Conservation (phyloP, 2,888 invertebrate genomes). For the Spicauda simplicius region DNA sequence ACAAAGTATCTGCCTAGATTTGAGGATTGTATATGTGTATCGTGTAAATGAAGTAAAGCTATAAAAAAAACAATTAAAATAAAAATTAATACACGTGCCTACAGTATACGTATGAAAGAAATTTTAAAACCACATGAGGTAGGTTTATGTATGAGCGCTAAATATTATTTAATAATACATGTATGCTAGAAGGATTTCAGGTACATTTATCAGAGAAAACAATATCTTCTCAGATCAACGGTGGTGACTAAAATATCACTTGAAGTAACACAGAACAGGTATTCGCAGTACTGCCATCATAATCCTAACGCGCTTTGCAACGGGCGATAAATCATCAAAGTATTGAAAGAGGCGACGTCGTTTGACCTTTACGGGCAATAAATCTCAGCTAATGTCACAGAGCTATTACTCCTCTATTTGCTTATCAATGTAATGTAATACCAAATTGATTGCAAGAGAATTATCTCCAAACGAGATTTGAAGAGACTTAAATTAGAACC, state of each 20-base stretch:
- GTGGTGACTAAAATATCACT: not conserved
- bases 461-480: slow-evolving; percentile 12
- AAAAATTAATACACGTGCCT: too few relatives aligned
- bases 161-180: too few relatives aligned
- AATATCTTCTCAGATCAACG: too few relatives aligned
- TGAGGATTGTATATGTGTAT: too few relatives aligned
- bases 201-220: too few relatives aligned
- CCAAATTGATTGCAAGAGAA: slow-evolving; percentile 27
- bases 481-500: slow-evolving; percentile 2
- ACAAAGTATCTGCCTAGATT: too few relatives aligned
- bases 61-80: too few relatives aligned
- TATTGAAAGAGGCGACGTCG: slow-evolving; percentile 31
- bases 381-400: slow-evolving; percentile 34
- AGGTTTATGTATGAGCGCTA: too few relatives aligned
- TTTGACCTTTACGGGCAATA: slow-evolving; percentile 31
- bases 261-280: slow-evolving; percentile 3
- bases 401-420: slow-evolving; percentile 28
- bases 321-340: slow-evolving; percentile 36
- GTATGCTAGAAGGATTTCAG: too few relatives aligned
- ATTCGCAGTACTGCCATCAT: slow-evolving; percentile 15
- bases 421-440: slow-evolving; percentile 30
- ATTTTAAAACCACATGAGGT: too few relatives aligned
- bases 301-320: slow-evolving; percentile 20
- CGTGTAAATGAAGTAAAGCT: too few relatives aligned
- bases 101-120: too few relatives aligned